Evolutionary conservation across 2,113 vertebrate genomes (phyloP), one percentile per base, ranked within the genome.

Genomic region (Campylomormyrus tamandua): DNA sequence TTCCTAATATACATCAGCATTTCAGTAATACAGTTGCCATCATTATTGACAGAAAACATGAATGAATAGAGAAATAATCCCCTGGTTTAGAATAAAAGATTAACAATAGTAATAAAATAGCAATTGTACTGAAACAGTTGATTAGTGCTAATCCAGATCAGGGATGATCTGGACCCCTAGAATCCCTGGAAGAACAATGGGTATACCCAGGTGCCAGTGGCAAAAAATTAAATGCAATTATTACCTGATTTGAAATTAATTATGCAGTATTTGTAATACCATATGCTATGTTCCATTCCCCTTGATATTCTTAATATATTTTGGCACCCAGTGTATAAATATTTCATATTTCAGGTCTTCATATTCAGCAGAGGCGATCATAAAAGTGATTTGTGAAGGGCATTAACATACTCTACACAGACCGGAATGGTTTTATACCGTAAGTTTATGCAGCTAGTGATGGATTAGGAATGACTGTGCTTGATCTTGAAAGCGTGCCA

Each of bases 1-100:
- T 35, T 62, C 83, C 70, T 52, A 48, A 89, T 89, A 83, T 89
- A 53, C 85, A 53, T 31, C 10, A 35, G 53, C 5, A 86, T 49
- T 86, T 50, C 83, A 86, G n/a, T 62, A 56, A 87, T 87, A 49
- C 89, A 56, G 50, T 70, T 74, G 58, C 80, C 89, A 70, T 74
- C 31, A 24, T 70, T 90, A 74, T 87, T 74, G 83, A 87, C 83
- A 87, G 45, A 83, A 90, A 90, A 90, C 83, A 50, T 17, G 42
- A 70, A n/a, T 49, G 45, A 45, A 84, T 42, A 52, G 11, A 45
- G 56, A 52, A 27, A 27, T 6, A 89, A 0, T 49, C 10, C 11
- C 11, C 56, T 21, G 35, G 50, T 45, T 88, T 45, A 66, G n/a
- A 89, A 27, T 80, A 80, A 77, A 39, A 39, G 4, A 77, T 77